Base-by-base conservation (phyloP, 2,113 vertebrate species). In the Ornithorhynchus anatinus region DNA sequence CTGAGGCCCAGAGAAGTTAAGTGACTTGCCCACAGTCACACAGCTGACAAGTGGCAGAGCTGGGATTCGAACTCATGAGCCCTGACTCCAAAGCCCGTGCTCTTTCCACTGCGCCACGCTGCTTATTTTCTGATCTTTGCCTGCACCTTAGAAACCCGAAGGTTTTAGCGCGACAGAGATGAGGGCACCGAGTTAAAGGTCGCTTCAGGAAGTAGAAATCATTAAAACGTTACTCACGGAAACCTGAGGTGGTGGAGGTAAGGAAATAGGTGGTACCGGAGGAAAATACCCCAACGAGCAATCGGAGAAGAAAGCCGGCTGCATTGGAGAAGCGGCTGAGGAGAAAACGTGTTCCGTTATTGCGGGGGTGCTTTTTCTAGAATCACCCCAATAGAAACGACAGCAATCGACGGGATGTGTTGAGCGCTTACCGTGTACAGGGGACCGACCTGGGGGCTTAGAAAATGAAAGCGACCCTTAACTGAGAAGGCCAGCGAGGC, bases 251-350 rank as follows among this genome's bases (percentile, higher is more conserved):
- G 88, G 85, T 42, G 86, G 77, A 31, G 87, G 85, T 69, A 94
- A 84, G 53, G 92, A 84, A 78, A 92, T 51, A 33, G 92, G 91
- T 66, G 90, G 84, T 84, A 88, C 51, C 58, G 91, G 71, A 86
- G 91, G 84, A 84, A 84, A 94, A 86, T 92, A 94, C 5, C 91
- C 92, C 68, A 91, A 3, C 14, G 92, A 90, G 78, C 92, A 93
- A 31, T 94, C 93, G 80, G 81, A 50, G 38, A 87, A 93, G 62
- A 90, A 92, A 19, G 90, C 82, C 77, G 86, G 90, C 2, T 92
- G 93, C 6, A 75, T 87, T 56, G 93, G 93, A 53, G 93, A 94
- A 75, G 91, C 75, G 53, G 90, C 92, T 92, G 59, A 29, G 84
- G 82, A 62, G 47, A 54, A 69, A 70, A 64, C 5, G 50, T 64